Evolutionary conservation across 2,113 vertebrate genomes (phyloP), one percentile per base, ranked within the genome.

Genomic region (Egretta garzetta): DNA sequence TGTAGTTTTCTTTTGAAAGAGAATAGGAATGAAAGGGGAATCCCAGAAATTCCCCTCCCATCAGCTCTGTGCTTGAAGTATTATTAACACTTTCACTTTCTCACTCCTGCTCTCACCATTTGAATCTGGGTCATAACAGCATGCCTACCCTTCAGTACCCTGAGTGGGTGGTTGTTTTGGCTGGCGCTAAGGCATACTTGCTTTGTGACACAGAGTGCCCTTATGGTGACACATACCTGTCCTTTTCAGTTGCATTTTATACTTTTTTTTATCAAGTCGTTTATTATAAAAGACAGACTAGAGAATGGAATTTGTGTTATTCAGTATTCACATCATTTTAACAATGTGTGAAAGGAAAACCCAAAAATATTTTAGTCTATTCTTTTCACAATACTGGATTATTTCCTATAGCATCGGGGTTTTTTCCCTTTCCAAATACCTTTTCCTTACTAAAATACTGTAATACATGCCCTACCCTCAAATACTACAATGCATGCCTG

Each of bases 51-150:
- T 82, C 49, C 91, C 91, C 67, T 97, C 96, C 71, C 83, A 62
- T 96, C 87, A 95, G 75, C 39, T 96, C 89, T 89, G 67, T 82
- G 88, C 60, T 96, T 96, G 94, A 96, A 93, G 85, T 95, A 98
- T 86, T 96, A 70, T 97, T 97, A 96, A 97, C 97, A 96, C 97
- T 97, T 98, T 97, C 95, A 94, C 96, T 97, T 98, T 97, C 93
- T 97, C 85, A 96, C 63, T 95, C 91, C 91, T 94, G 89, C 95
- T 97, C 77, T 96, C 77, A 80, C 23, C 50, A 74, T 81, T 60
- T 91, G 88, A 97, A 98, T 97, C 96, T 98, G 97, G 98, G 95
- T 98, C 98, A 98, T 90, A 95, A 92, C 74, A 97, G 94, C 91
- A 96, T 95, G 94, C 80, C 75, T 95, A 92, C 79, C 72, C 76